Conservation (phyloP, 64 coral and sea anemone genomes). For the Stichodactyla helianthus region DNA sequence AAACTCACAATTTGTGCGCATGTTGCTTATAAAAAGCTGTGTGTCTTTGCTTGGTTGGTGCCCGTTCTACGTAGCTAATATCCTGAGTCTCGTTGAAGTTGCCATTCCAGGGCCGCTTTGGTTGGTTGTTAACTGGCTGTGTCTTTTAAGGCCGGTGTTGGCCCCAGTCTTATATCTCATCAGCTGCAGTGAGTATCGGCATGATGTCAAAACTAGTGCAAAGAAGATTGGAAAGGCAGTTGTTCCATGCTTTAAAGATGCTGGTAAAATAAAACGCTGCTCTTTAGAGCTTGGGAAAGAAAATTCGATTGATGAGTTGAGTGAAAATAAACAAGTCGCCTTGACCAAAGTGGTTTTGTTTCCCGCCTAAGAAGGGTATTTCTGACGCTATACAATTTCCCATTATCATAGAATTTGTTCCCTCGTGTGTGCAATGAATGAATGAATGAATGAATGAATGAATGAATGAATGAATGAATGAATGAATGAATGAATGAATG, state of each 20-base stretch:
- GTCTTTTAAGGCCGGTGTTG: not conserved
- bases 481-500: too few species aligned
- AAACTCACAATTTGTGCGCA: not conserved
- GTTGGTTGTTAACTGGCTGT: not conserved
- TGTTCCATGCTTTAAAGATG: not conserved
- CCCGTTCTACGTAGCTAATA: not conserved
- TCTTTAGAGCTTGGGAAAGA: not conserved
- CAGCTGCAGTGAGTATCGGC: not conserved
- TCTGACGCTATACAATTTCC: too few species aligned
- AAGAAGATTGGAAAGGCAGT: not conserved
- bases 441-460: too few species aligned
- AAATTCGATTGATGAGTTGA: not conserved
- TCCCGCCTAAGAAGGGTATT: not conserved
- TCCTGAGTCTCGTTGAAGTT: not conserved
- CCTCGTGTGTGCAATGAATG: too few species aligned
- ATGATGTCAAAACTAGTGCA: not conserved
- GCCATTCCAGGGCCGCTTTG: not conserved
- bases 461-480: too few species aligned
- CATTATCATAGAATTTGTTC: too few species aligned
- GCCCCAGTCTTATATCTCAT: not conserved
- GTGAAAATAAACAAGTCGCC: not conserved
- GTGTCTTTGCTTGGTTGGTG: slow-evolving; percentile 15
- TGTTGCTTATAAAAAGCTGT: not conserved
- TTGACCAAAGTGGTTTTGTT: not conserved
- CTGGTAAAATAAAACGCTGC: not conserved